Evolutionary conservation across 92 coral and sea anemone genomes (phyloP).

Genomic region (Scolanthus callimorphus): DNA sequence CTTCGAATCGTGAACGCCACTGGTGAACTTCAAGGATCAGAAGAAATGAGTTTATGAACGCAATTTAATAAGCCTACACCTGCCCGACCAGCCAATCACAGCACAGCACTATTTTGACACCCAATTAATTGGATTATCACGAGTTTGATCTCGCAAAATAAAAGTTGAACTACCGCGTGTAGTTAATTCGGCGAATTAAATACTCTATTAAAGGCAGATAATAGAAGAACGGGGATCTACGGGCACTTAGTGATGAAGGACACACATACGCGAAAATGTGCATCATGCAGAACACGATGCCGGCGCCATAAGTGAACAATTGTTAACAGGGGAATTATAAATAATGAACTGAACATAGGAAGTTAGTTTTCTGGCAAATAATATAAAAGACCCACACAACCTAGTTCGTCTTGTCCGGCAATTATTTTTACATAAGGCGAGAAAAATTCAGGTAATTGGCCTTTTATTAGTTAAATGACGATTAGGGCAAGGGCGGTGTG

Average conservation of each 20-base stretch:
- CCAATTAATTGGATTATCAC: slow-evolving; percentile 95
- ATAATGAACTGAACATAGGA: too few species aligned
- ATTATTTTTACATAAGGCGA: neutral
- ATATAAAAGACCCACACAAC: too few species aligned
- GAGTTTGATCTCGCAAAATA: slow-evolving; percentile 79
- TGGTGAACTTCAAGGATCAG: slow-evolving; percentile 20
- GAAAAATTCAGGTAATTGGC: neutral
- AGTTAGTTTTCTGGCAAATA: too few species aligned
- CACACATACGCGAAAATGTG: too few species aligned
- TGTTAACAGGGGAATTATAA: too few species aligned
- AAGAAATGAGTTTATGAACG: slow-evolving; percentile 79
- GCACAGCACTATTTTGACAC: slow-evolving; percentile 82
- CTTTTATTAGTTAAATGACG: neutral
- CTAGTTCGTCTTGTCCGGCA: neutral
- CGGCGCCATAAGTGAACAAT: too few species aligned
- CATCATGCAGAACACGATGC: too few species aligned
- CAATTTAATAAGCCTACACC: slow-evolving; percentile 93
- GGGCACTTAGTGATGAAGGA: too few species aligned
- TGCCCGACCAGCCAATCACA: slow-evolving; percentile 84
- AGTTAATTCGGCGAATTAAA: slow-evolving; percentile 34
- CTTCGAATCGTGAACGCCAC: slow-evolving; percentile 22
- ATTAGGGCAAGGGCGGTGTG: too few species aligned
- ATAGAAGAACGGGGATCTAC: too few species aligned
- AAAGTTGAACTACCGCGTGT: slow-evolving; percentile 78
- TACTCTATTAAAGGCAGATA: slow-evolving; percentile 37